Percentiles rank a stretch among this genome's conserved stretches.
Conservation (phyloP, 2,113 vertebrate species). For the Pipa parva region DNA sequence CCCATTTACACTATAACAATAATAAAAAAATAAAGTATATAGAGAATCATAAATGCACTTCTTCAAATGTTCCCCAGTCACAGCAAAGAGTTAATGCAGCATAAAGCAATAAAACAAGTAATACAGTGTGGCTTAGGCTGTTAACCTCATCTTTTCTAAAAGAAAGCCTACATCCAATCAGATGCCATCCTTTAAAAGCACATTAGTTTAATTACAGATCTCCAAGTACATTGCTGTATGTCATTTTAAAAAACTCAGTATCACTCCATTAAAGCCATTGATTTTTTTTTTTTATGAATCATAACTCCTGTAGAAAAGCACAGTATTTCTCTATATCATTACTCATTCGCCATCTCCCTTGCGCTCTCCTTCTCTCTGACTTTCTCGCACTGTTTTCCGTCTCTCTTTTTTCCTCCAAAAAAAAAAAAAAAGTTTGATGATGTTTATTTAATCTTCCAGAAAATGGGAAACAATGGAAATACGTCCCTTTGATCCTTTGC, state of each 20-base stretch:
- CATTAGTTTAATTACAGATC: constrained; percentile 44
- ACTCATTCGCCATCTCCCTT: not conserved
- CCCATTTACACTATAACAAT: no score
- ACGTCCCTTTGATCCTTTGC: constrained; percentile 39
- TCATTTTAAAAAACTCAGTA: constrained; percentile 44
- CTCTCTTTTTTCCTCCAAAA: constrained; percentile 23
- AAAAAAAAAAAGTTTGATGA: constrained; percentile 36
- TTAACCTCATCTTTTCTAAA: constrained; percentile 42
- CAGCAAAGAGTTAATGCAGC: constrained; percentile 34
- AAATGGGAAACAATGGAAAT: constrained; percentile 42
- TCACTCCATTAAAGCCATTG: constrained; percentile 44
- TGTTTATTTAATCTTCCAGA: constrained; percentile 36
- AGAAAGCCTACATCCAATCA: constrained; percentile 31
- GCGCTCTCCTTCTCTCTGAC: not conserved
- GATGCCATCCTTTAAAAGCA: constrained; percentile 39
- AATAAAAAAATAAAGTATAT: no score
- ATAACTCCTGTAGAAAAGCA: constrained; percentile 40
- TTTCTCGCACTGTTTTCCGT: not conserved
- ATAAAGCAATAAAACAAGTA: constrained; percentile 39
- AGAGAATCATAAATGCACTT: no score
- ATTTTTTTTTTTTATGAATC: constrained; percentile 42
- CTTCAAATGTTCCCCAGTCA: not conserved
- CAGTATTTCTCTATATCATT: constrained; percentile 38
- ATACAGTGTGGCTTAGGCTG: constrained; percentile 17
- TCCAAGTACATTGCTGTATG: constrained; percentile 40